Conservation (phyloP, 2,113 vertebrate genomes). For the Merops nubicus region DNA sequence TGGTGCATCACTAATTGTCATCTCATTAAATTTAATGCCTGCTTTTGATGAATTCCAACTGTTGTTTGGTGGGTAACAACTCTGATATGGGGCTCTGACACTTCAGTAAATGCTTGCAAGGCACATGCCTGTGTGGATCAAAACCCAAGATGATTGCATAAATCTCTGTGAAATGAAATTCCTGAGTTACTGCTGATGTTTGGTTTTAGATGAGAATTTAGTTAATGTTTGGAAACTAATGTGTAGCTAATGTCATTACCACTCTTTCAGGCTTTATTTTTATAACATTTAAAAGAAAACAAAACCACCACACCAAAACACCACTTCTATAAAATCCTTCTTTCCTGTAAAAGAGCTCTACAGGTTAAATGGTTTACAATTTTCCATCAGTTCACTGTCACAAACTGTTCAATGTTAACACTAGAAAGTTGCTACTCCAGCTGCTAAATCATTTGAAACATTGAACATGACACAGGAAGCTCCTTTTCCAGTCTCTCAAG, state of each 20-base stretch:
- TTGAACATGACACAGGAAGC: conserved; percentile 9
- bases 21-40: conserved; percentile 29
- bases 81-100: background rate
- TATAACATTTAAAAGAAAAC: background rate
- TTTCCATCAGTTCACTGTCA: conserved; percentile 64
- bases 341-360: conserved; percentile 42
- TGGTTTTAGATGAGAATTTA: background rate
- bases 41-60: conserved; percentile 33
- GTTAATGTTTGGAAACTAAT: background rate
- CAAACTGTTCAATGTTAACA: conserved; percentile 46
- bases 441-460: conserved; percentile 52
- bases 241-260: conserved; percentile 31
- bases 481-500: conserved; percentile 24
- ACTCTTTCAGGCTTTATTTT: conserved; percentile 35
- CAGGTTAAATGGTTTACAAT: conserved; percentile 60
- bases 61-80: conserved; percentile 9
- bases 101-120: background rate
- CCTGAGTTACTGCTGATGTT: conserved; percentile 39
- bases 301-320: background rate
- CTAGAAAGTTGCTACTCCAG: conserved; percentile 62
- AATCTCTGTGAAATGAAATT: conserved; percentile 12
- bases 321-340: conserved; percentile 31
- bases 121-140: background rate
- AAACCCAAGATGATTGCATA: background rate
- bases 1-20: conserved; percentile 27